Percentiles rank a stretch among this genome's conserved stretches.
These are phyloP conservation scores for Epirrhoe alternata DNA, from an alignment of 2,888 invertebrate species.

Conservation along the genomic window DNA sequence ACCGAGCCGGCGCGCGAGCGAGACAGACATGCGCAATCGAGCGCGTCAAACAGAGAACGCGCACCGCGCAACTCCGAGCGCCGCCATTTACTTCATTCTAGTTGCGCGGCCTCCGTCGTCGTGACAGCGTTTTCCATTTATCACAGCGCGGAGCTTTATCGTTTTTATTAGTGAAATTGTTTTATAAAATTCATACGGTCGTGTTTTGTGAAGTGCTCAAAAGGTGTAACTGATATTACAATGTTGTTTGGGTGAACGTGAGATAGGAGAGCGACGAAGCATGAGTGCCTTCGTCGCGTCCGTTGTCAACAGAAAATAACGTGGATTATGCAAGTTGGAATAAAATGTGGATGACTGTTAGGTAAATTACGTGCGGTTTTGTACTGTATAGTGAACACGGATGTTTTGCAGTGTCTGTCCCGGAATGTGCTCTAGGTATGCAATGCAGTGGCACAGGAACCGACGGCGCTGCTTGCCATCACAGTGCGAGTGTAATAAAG, in stretches of 20 bases:
- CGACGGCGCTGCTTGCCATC: constrained; percentile 8
- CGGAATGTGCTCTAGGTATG: constrained; percentile 36
- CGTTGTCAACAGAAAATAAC: constrained; percentile 81
- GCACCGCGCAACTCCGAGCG: constrained; percentile 68
- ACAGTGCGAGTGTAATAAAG: constrained; percentile 15
- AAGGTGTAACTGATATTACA: constrained; percentile 64
- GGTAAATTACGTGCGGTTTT: constrained; percentile 68
- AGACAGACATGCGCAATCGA: constrained; percentile 50
- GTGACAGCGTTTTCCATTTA: constrained; percentile 77
- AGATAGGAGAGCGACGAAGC: constrained; percentile 57
- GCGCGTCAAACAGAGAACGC: constrained; percentile 58
- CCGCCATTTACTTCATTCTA: constrained; percentile 82
- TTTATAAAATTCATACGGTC: constrained; percentile 70
- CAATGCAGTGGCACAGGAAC: constrained; percentile 11
- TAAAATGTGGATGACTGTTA: constrained; percentile 78
- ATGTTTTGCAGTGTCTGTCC: constrained; percentile 47
- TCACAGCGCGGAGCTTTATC: constrained; percentile 65
- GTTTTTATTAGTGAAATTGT: constrained; percentile 77
- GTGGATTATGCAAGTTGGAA: constrained; percentile 82
- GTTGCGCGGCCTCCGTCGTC: constrained; percentile 73
- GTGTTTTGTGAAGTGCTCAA: constrained; percentile 62
- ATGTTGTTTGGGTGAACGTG: constrained; percentile 59
- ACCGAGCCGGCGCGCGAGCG: constrained; percentile 68
- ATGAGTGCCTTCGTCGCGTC: constrained; percentile 75
- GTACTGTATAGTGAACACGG: constrained; percentile 45